Percentiles rank a stretch among this genome's conserved stretches.
These are phyloP conservation scores for Mesocricetus auratus DNA, from an alignment of 2,113 vertebrate species.

Conservation along the genomic window DNA sequence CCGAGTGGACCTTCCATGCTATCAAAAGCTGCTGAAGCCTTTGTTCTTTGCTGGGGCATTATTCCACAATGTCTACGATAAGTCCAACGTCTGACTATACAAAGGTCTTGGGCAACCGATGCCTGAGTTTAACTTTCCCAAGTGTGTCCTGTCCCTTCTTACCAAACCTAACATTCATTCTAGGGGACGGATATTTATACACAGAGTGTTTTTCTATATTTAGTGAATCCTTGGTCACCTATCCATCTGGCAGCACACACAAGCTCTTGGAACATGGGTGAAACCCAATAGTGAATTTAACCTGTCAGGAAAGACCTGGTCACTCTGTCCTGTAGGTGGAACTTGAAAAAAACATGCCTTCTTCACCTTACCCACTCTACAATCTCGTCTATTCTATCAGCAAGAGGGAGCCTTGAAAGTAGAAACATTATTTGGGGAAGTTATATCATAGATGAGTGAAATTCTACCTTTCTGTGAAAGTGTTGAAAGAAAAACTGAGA, in stretches of 20 bases:
- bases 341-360: neutral
- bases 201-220: neutral
- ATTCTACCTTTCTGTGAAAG: neutral
- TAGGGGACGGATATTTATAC: neutral
- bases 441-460: neutral
- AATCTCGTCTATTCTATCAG: neutral
- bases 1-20: constrained; percentile 58
- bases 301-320: neutral
- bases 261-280: neutral
- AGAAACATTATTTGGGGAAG: neutral
- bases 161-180: neutral
- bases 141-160: neutral
- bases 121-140: constrained; percentile 60
- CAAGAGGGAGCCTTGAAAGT: neutral
- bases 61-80: constrained; percentile 47
- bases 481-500: constrained; percentile 12
- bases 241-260: neutral
- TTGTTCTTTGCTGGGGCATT: constrained; percentile 53
- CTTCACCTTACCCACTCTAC: rapidly evolving
- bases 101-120: constrained; percentile 27
- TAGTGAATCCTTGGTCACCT: neutral
- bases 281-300: neutral
- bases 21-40: constrained; percentile 52
- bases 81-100: constrained; percentile 1
- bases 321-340: neutral